Percentiles rank a stretch among this genome's conserved stretches.
phyloP scores from a whole-genome alignment of 2,113 vertebrate species.

The Benitochromis conjunctus region DNA sequence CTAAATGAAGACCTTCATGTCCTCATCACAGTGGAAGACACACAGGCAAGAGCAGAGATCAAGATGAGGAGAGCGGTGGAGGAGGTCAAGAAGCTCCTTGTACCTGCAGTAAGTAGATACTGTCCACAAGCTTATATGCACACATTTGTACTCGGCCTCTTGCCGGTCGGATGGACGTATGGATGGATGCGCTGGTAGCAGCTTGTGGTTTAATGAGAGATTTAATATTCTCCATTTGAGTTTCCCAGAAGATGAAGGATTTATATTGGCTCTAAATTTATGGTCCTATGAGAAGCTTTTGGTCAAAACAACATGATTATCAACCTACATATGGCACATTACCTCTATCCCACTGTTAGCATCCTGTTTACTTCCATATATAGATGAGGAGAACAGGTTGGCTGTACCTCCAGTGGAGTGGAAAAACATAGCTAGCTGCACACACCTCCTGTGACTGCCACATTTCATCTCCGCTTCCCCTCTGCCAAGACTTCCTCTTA shows the following conservation, averaged over 20 bases:
- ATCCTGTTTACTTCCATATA: slow-evolving; percentile 60
- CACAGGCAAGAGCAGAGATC: slow-evolving; percentile 78
- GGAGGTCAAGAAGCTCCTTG: slow-evolving; percentile 83
- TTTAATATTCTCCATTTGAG: not conserved
- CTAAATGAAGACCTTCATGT: slow-evolving; percentile 82
- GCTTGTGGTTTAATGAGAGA: not conserved
- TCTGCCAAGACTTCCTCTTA: slow-evolving; percentile 29
- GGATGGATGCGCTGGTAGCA: not conserved
- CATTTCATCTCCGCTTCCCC: slow-evolving; percentile 46
- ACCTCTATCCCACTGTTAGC: slow-evolving; percentile 28
- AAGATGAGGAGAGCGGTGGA: slow-evolving; percentile 81
- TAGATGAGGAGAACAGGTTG: slow-evolving; percentile 51
- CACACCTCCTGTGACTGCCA: slow-evolving; percentile 40
- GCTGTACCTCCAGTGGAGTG: slow-evolving; percentile 23
- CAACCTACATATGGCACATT: slow-evolving; percentile 36
- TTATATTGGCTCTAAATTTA: not conserved
- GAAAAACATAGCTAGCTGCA: slow-evolving; percentile 36
- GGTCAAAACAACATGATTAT: slow-evolving; percentile 10
- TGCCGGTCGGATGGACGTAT: not conserved
- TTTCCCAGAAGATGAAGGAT: not conserved
- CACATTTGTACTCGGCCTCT: not conserved
- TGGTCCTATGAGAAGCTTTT: not conserved
- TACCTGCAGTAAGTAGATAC: slow-evolving; percentile 77
- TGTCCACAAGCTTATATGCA: not conserved
- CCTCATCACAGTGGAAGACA: slow-evolving; percentile 81